phyloP scores from a whole-genome alignment of 1,140 invertebrate genomes.

The Lethrus apterus region DNA sequence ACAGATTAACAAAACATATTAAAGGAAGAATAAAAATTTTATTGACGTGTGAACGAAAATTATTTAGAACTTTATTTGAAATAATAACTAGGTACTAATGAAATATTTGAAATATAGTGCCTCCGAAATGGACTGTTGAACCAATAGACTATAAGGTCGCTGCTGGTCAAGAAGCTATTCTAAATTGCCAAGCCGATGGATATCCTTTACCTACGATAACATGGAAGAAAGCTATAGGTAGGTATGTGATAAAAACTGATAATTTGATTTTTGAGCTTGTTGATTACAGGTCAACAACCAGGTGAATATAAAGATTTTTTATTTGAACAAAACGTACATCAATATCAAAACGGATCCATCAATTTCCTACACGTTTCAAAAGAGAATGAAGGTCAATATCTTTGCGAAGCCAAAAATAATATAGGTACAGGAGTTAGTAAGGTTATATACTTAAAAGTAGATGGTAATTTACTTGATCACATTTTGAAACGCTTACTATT shows the following conservation, averaged over 20 bases:
- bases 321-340: slow-evolving; percentile 63
- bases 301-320: slow-evolving; percentile 81
- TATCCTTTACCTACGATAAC: slow-evolving; percentile 81
- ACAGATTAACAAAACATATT: no score
- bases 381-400: slow-evolving; percentile 80
- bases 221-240: slow-evolving; percentile 79
- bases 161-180: slow-evolving; percentile 69
- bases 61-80: no score
- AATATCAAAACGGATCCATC: slow-evolving; percentile 74
- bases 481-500: neutral
- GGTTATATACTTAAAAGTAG: slow-evolving; percentile 79
- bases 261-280: neutral
- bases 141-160: slow-evolving; percentile 80
- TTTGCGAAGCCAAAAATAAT: slow-evolving; percentile 87
- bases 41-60: no score
- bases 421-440: slow-evolving; percentile 83
- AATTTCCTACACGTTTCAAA: slow-evolving; percentile 73
- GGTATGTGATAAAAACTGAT: slow-evolving; percentile 22
- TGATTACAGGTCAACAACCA: slow-evolving; percentile 55
- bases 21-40: no score
- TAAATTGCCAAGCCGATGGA: slow-evolving; percentile 87
- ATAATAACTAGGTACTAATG: no score
- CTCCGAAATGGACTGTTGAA: slow-evolving; percentile 84
- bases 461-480: slow-evolving; percentile 50
- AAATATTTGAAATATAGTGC: slow-evolving; percentile 60